Percentiles rank a stretch among this genome's conserved stretches.
Evolutionary conservation across 2,888 invertebrate genomes (phyloP).

Genomic region (Hemaris fuciformis): DNA sequence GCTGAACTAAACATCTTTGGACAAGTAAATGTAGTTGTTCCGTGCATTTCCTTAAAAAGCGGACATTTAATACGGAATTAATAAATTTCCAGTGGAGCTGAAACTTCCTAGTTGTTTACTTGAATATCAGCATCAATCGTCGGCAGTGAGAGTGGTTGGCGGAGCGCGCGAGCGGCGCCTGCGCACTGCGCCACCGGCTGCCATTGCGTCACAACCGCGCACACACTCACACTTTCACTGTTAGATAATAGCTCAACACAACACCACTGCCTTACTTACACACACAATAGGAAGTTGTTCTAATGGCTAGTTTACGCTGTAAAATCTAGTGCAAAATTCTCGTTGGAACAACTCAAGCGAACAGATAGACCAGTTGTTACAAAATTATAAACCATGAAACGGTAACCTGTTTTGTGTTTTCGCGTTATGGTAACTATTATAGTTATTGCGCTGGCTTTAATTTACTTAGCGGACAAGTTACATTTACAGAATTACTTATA

Average conservation of each 20-base stretch:
- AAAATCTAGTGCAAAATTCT: constrained; percentile 38
- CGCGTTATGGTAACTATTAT: not conserved
- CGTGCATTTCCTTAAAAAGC: constrained; percentile 40
- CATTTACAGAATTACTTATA: not conserved
- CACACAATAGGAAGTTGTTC: constrained; percentile 66
- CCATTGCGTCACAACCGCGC: constrained; percentile 68
- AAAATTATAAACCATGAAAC: constrained; percentile 13
- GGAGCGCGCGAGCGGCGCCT: constrained; percentile 65
- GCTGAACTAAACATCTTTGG: constrained; percentile 36
- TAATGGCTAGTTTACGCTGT: constrained; percentile 44
- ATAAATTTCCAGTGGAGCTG: constrained; percentile 52
- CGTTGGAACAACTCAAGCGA: constrained; percentile 4
- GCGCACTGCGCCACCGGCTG: constrained; percentile 38
- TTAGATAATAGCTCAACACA: constrained; percentile 74
- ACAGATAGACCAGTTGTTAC: constrained; percentile 7
- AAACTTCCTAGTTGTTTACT: constrained; percentile 68
- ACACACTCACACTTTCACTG: constrained; percentile 78
- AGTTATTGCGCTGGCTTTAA: not conserved
- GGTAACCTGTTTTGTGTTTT: constrained; percentile 7
- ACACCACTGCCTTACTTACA: constrained; percentile 75
- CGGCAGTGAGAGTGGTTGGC: constrained; percentile 23
- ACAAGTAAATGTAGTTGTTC: constrained; percentile 32
- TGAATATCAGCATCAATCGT: constrained; percentile 59
- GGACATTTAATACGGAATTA: constrained; percentile 40
- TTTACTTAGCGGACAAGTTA: not conserved